phyloP scores from a whole-genome alignment of 2,113 vertebrate species.

The Noturus placidus region DNA sequence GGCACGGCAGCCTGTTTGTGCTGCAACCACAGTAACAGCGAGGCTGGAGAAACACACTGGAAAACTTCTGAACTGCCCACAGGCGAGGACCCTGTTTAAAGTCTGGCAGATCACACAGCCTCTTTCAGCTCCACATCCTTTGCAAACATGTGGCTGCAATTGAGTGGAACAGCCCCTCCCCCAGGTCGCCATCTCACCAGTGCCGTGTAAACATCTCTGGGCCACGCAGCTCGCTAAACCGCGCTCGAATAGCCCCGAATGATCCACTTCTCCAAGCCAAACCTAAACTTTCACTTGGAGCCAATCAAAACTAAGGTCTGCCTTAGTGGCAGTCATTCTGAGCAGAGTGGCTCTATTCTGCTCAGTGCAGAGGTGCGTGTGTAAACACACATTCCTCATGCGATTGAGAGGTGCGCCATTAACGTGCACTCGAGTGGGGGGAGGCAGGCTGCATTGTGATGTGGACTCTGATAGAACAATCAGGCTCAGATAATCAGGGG shows the following conservation, averaged over 20 bases:
- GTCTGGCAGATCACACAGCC: conserved; percentile 50
- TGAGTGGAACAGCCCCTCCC: conserved; percentile 53
- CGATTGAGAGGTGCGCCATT: conserved; percentile 11
- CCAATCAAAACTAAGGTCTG: conserved; percentile 48
- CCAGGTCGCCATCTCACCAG: conserved; percentile 39
- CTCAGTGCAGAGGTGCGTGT: background rate
- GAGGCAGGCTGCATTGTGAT: background rate
- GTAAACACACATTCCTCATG: conserved; percentile 28
- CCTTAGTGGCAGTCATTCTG: conserved; percentile 15
- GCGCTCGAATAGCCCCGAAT: conserved; percentile 26
- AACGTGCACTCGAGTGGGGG: background rate
- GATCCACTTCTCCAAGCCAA: conserved; percentile 42
- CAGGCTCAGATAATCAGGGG: conserved; percentile 48
- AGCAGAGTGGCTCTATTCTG: background rate
- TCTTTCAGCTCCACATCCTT: conserved; percentile 54
- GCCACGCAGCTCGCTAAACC: conserved; percentile 39
- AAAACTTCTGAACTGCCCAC: conserved; percentile 54
- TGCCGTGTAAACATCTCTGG: conserved; percentile 50
- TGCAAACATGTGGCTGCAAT: conserved; percentile 58
- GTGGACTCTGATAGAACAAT: conserved; percentile 41
- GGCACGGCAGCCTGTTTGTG: conserved; percentile 43
- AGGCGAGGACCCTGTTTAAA: conserved; percentile 49
- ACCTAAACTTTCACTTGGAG: conserved; percentile 36
- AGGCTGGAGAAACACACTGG: conserved; percentile 44
- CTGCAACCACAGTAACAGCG: conserved; percentile 50